These are phyloP conservation scores for Esox lucius DNA, from an alignment of 2,797 vertebrate genomes.

Conservation along the genomic window DNA sequence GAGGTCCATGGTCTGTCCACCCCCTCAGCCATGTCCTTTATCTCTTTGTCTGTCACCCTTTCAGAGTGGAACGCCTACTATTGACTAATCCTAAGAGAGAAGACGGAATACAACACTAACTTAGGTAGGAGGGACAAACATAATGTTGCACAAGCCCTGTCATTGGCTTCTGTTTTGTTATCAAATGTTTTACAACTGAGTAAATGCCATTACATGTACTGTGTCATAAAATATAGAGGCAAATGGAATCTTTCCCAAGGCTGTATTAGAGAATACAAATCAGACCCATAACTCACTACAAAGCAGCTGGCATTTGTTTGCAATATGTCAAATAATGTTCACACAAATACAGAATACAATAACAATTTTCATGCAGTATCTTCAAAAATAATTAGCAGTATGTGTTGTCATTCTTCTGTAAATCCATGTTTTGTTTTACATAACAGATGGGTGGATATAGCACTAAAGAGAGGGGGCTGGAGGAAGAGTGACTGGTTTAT, in stretches of 20 bases:
- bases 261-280: constrained; percentile 31
- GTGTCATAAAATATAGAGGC: constrained; percentile 23
- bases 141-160: background rate
- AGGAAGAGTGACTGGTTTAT: background rate
- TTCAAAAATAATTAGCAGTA: constrained; percentile 13
- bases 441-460: background rate
- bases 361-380: constrained; percentile 25
- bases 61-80: background rate
- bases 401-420: constrained; percentile 17
- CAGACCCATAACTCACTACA: background rate
- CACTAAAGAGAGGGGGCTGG: background rate
- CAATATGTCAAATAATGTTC: constrained; percentile 41
- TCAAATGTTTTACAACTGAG: constrained; percentile 32
- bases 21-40: background rate
- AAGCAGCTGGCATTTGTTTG: constrained; percentile 26
- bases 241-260: constrained; percentile 30
- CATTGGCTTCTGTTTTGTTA: constrained; percentile 20
- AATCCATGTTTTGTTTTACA: constrained; percentile 17
- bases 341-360: constrained; percentile 24
- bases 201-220: constrained; percentile 26
- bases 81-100: background rate
- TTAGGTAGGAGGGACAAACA: background rate
- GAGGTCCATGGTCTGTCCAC: background rate
- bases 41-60: background rate
- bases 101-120: background rate